These are phyloP conservation scores for Hypotaenidia okinawae DNA, from an alignment of 2,797 vertebrate species.

Conservation along the genomic window DNA sequence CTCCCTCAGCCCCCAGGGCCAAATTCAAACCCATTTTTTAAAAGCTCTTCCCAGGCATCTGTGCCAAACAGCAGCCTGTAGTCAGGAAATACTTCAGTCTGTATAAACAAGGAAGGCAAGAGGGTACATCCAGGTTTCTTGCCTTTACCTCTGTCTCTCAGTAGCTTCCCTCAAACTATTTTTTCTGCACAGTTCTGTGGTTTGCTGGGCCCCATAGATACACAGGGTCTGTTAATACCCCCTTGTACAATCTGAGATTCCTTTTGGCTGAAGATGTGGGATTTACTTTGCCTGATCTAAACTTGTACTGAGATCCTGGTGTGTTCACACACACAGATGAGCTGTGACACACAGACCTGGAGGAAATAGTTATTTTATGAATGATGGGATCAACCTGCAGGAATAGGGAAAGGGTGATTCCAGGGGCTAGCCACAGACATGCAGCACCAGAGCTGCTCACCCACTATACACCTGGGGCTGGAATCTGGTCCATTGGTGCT, in stretches of 20 bases:
- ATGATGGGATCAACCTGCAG: neutral
- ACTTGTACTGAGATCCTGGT: neutral
- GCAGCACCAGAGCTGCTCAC: neutral
- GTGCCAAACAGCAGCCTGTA: neutral
- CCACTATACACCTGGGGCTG: neutral
- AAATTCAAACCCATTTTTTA: neutral
- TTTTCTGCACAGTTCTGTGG: neutral
- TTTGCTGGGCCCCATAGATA: neutral
- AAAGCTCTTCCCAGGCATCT: neutral
- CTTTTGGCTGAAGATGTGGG: neutral
- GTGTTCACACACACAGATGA: neutral
- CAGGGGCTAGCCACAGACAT: neutral
- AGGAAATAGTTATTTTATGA: neutral
- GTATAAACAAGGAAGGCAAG: neutral
- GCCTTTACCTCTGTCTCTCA: neutral
- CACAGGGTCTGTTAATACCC: neutral
- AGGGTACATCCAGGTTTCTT: neutral
- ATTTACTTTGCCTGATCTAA: neutral
- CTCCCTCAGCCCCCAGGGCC: neutral
- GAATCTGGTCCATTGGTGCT: neutral
- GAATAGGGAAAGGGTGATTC: neutral
- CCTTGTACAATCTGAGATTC: neutral
- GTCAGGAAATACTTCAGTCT: neutral
- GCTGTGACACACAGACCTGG: neutral
- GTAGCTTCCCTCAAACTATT: neutral